Evolutionary conservation across 2,888 invertebrate genomes (phyloP), one percentile per base, ranked within the genome.

Genomic region (Antitype chi): DNA sequence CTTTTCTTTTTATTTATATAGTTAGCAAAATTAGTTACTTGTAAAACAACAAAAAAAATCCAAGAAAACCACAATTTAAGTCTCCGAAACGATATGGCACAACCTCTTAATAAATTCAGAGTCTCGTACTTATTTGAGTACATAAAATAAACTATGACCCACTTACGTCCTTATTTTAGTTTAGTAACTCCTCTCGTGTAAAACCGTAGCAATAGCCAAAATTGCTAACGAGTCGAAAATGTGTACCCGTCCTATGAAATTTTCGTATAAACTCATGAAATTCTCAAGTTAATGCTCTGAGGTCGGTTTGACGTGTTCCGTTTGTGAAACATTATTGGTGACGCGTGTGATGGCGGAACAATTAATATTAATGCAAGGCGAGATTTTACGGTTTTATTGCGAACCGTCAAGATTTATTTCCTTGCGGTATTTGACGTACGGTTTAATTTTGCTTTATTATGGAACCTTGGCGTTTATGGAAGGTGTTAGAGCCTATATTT

Each of bases 261-360:
- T 64, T 81, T 71, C 73, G 69, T 70, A 74, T 77, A 74, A 74
- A 73, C 74, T 78, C 78, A 68, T 79, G 78, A 85, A 86, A 83
- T 84, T 84, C 86, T 85, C 87, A 80, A 83, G 80, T 83, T 74
- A 79, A 79, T 72, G 80, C 75, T 78, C 74, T 85, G 85, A 85
- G 88, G 87, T 87, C 74, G 84, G 52, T 32, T 70, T 77, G 78
- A 84, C 74, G 73, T 66, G 80, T 70, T 75, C 75, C 80, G 78
- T 85, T 78, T 84, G 78, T 64, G 78, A 81, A 84, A 82, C 85
- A 88, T 84, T 85, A 88, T 80, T 81, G 84, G 80, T 63, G 76
- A 74, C 78, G 84, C 83, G 78, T 74, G 83, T 81, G 85, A 79
- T 82, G 88, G 67, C 28, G 70, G 71, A 76, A 70, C 82, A 84